These are phyloP conservation scores for Onychomys leucogaster DNA, from an alignment of 2,797 vertebrate species.

Conservation along the genomic window DNA sequence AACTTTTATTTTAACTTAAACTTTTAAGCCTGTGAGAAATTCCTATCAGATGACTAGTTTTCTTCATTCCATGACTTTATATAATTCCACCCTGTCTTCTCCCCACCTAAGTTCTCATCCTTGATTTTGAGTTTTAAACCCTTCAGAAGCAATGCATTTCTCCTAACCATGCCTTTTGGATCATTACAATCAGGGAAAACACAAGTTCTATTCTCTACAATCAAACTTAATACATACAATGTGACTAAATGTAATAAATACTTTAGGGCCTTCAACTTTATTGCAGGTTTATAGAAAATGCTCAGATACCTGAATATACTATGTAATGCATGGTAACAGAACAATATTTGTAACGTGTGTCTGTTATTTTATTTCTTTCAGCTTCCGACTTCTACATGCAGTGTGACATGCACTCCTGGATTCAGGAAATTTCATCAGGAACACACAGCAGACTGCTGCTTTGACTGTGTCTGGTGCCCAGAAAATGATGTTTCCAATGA, in stretches of 20 bases:
- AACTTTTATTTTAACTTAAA: no score
- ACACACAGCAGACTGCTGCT: background rate
- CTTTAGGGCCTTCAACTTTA: background rate
- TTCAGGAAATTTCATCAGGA: background rate
- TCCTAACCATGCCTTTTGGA: background rate
- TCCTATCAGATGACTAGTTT: no score
- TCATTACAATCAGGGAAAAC: background rate
- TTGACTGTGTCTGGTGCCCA: background rate
- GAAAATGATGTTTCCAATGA: background rate
- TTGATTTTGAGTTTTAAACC: no score
- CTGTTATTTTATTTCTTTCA: background rate
- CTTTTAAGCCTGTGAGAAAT: no score
- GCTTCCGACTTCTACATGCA: background rate
- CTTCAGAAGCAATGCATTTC: no score
- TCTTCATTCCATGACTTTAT: no score
- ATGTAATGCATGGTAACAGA: background rate
- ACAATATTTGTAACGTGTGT: background rate
- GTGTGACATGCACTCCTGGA: background rate
- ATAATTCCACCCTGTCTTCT: no score
- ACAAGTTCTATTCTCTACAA: background rate
- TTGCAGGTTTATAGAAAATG: background rate
- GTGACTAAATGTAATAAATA: background rate
- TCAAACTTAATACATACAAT: background rate
- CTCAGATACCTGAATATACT: background rate
- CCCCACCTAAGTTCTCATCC: no score